Base-by-base conservation (phyloP, 30 jellyfish, hydroid and myxozoan genomes). In the Cassiopea xamachana region DNA sequence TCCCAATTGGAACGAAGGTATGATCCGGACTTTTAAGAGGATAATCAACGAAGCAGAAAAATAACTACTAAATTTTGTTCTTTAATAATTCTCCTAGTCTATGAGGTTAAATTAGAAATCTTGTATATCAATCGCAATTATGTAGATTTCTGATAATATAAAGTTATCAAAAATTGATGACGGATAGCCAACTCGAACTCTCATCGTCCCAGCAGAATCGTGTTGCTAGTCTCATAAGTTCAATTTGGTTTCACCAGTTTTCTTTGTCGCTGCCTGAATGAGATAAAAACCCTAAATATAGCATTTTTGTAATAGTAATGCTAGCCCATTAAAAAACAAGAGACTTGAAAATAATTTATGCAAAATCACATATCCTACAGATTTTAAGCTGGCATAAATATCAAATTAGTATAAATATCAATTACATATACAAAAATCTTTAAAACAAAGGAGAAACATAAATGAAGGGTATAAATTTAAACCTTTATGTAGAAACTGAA, bases 251-350 rank as follows among this genome's bases (percentile, higher is more conserved):
- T 88, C 76, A 69, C 73, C 55, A 82, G 77, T 67, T 88, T 88
- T 79, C 95, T 88, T 60, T 88, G 95, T 51, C 95, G 69, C 71
- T 88, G 95, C 44, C 95, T 88, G 71, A 69, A 47, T 44, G 62
- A 51, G 46, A 46, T 9, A 77, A 77, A 9, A 46, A 47, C 10
- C 17, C 39, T 27, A 27, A 27, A 27, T 0, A 27, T 27, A 27
- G 39, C 39, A 27, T 27, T 0, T 27, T 27, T 27, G 39, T 27
- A 27, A 27, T 27, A 27, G 39, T 27, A 27, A 27, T 27, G 39
- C 39, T 27, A 27, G 39, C 39, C 39, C 39, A 27, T 27, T 27
- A 27, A 27, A 27, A 27, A 27, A 27, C 39, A 27, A 27, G 39
- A 27, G 39, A 27, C 39, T 27, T 27, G 39, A 27, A 27, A 27